phyloP scores from a whole-genome alignment of 2,888 invertebrate species.

The Furcula furcula region DNA sequence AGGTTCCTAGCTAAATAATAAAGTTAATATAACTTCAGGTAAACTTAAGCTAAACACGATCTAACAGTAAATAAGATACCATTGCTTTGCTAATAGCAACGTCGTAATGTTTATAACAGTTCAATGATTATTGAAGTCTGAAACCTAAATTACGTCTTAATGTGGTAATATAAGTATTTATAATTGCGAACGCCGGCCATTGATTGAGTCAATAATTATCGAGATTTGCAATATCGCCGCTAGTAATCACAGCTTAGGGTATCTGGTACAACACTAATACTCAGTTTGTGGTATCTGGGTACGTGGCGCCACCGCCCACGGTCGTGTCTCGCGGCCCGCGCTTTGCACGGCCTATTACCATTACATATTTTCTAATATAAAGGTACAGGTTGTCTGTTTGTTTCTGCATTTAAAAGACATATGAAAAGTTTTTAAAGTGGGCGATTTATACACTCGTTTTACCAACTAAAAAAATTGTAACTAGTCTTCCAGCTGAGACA shows the following conservation, averaged over 20 bases:
- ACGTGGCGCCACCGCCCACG: conserved; percentile 54
- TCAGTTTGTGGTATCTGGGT: conserved; percentile 41
- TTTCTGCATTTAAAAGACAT: too few species aligned
- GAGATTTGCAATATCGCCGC: conserved; percentile 49
- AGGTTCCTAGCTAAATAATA: too few species aligned
- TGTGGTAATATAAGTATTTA: too few species aligned
- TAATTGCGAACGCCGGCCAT: conserved; percentile 18
- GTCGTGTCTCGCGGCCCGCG: conserved; percentile 38
- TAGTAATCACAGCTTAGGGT: conserved; percentile 60
- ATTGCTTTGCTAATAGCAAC: neutral
- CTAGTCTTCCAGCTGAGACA: too few species aligned
- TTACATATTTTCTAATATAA: conserved; percentile 1
- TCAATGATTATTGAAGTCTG: conserved; percentile 18
- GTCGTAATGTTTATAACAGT: too few species aligned
- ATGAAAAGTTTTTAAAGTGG: too few species aligned
- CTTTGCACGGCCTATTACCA: conserved; percentile 39
- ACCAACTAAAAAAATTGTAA: too few species aligned
- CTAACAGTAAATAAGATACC: conserved; percentile 9
- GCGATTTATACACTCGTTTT: too few species aligned
- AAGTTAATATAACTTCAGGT: too few species aligned
- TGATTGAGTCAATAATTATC: conserved; percentile 52
- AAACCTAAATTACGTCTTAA: conserved; percentile 4
- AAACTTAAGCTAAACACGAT: too few species aligned
- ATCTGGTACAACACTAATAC: conserved; percentile 43
- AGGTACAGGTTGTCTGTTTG: neutral